These are phyloP conservation scores for Chloropsis cyanopogon DNA, from an alignment of 2,113 vertebrate species.

Conservation along the genomic window DNA sequence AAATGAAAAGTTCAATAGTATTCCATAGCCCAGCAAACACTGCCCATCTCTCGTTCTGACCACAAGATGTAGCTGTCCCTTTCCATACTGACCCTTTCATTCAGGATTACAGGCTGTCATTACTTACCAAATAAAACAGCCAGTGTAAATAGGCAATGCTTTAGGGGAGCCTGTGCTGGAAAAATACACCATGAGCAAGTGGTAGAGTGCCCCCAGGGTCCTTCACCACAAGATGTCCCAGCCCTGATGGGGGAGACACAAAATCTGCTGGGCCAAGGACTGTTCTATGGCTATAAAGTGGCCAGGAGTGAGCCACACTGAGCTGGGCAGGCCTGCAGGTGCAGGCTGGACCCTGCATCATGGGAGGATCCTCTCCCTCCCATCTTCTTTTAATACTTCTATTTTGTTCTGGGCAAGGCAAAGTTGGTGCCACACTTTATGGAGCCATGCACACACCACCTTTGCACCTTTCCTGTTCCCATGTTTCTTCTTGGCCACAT, in stretches of 20 bases:
- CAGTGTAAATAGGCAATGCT: neutral
- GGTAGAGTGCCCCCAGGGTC: neutral
- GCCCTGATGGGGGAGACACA: neutral
- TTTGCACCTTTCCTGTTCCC: rapidly evolving
- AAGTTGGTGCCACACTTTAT: rapidly evolving
- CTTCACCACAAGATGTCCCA: neutral
- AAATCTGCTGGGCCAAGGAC: neutral
- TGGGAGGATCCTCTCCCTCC: neutral
- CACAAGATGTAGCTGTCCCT: neutral
- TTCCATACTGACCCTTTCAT: neutral
- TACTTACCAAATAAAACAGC: neutral
- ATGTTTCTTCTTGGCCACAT: rapidly evolving
- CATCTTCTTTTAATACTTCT: neutral
- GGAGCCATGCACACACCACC: rapidly evolving
- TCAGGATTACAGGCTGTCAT: neutral
- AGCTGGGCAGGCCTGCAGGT: rapidly evolving
- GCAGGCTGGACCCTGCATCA: neutral
- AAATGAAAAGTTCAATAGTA: neutral
- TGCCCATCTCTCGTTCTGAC: neutral
- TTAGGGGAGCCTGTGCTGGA: neutral
- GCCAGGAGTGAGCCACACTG: neutral
- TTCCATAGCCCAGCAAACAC: neutral
- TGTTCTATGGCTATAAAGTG: rapidly evolving
- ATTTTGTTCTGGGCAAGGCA: rapidly evolving
- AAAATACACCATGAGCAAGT: neutral